Base-by-base conservation (phyloP, 2,797 vertebrate genomes). In the Enteromius viviparus region DNA sequence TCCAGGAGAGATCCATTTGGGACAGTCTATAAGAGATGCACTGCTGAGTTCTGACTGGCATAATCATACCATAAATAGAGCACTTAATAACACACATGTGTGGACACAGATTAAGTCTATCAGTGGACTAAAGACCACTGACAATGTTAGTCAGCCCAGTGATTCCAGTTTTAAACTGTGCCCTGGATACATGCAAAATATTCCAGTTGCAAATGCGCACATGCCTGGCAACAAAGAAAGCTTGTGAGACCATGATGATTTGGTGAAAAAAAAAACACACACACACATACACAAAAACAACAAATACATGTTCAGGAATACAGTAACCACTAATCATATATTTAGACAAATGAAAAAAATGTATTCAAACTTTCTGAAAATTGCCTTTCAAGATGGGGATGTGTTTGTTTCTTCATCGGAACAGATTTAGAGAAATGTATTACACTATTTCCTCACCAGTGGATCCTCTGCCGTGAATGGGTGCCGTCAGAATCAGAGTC, bases 1-100 rank as follows among this genome's bases (percentile, higher is more conserved):
- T 85, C 78, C 45, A 74, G 83, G 85, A 85, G 84, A 85, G 81
- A 87, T 87, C 85, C 85, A 87, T 88, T 88, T 87, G 75, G 81
- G 64, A 72, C 58, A 26, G 81, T 84, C 81, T 34, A 47, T 53
- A 81, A 66, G 76, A 81, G 77, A 68, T 77, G 45, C 66, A 75
- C 62, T 42, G 65, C 65, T 84, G 77, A 81, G 69, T 84, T 82
- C 77, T 71, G 70, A 77, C 65, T 84, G 78, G 65, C 60, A 82
- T 87, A 84, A 87, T 84, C 78, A 84, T 53, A 66, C 78, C 83
- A 88, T 86, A 64, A 81, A 81, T 76, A 58, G 64, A 69, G 64
- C 72, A 76, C 72, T 82, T 82, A 49, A 68, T 81, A 81, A 81
- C 75, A 60, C 32, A 75, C 70, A 81, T 23, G 81, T 47, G 45